phyloP scores from a whole-genome alignment of 2,113 vertebrate species.

The Phylloscopus whistleri region DNA sequence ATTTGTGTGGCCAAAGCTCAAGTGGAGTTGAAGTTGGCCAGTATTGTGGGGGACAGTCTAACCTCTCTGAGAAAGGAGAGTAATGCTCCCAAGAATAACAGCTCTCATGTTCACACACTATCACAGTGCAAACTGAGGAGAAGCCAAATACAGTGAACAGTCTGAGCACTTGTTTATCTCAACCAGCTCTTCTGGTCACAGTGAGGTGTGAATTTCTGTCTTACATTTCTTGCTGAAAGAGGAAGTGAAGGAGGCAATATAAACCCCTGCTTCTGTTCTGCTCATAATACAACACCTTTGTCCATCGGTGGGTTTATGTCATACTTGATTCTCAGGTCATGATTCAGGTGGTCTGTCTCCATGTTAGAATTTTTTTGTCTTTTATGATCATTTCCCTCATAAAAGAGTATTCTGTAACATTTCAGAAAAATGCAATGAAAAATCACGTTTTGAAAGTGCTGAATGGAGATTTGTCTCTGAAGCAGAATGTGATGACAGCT shows the following conservation, averaged over 20 bases:
- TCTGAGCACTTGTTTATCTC: background rate
- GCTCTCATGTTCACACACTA: background rate
- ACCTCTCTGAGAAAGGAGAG: background rate
- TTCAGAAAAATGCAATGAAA: background rate
- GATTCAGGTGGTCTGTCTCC: background rate
- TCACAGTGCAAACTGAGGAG: background rate
- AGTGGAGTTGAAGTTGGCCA: background rate
- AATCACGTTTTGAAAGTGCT: background rate
- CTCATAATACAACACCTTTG: background rate
- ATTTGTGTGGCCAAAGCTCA: background rate
- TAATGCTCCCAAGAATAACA: background rate
- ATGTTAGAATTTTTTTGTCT: background rate
- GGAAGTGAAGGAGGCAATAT: background rate
- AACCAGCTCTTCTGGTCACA: background rate
- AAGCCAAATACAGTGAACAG: background rate
- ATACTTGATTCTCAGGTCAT: background rate
- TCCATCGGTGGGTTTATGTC: background rate
- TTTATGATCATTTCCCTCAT: background rate
- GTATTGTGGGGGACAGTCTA: background rate
- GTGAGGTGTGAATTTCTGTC: background rate
- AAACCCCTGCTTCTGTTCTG: background rate
- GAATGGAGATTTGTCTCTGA: background rate
- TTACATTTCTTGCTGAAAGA: background rate
- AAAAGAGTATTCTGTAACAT: background rate
- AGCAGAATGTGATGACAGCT: background rate